Evolutionary conservation across 2,113 vertebrate genomes (phyloP).

Genomic region (Stigmatopora nigra): DNA sequence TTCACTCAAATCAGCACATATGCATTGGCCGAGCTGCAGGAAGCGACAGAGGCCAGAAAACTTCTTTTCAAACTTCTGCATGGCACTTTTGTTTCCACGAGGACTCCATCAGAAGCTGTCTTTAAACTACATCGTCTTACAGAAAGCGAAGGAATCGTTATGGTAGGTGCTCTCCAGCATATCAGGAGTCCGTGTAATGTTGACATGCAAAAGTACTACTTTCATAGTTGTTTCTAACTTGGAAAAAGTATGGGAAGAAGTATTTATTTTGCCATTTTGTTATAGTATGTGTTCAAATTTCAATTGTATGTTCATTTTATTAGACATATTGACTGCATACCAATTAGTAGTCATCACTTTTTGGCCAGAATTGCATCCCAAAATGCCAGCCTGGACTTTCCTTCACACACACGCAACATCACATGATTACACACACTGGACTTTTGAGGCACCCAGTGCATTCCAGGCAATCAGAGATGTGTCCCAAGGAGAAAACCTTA

Average conservation of each 20-base stretch:
- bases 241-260: neutral
- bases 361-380: neutral
- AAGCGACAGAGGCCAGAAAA: neutral
- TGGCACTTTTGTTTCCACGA: neutral
- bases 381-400: neutral
- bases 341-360: neutral
- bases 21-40: conserved; percentile 1
- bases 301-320: neutral
- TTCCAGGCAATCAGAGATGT: conserved; percentile 38
- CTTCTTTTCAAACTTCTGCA: neutral
- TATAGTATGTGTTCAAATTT: neutral
- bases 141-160: neutral
- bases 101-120: neutral
- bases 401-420: conserved; percentile 14
- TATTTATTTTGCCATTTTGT: neutral
- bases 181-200: neutral
- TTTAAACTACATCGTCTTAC: neutral
- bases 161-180: neutral
- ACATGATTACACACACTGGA: conserved; percentile 37
- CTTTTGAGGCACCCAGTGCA: conserved; percentile 42
- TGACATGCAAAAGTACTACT: neutral
- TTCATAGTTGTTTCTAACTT: neutral
- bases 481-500: conserved; percentile 33
- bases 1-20: conserved; percentile 34
- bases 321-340: neutral